Base-by-base conservation (phyloP, 1,140 invertebrate genomes). In the Rhagoletis pomonella region DNA sequence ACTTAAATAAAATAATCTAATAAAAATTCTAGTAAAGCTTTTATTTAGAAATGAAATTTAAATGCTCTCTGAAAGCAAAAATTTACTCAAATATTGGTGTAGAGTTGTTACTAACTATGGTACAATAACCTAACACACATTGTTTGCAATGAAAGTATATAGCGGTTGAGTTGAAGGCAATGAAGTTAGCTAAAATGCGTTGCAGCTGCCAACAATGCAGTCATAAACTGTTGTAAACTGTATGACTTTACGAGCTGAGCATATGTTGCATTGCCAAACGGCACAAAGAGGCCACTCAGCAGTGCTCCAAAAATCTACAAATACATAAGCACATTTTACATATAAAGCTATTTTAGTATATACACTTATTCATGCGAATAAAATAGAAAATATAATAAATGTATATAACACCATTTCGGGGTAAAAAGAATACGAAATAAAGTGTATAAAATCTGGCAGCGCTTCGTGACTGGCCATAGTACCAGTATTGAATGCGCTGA, bases 231-330 rank as follows among this genome's bases (percentile, higher is more conserved):
- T 58, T 10, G 47, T 55, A 50, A 81, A 81, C 47, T 50, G 73
- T 9, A 81, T 29, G n/a, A 47, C 47, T 55, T 14, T n/a, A 55
- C n/a, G n/a, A 55, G 47, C 17, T 14, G 73, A 81, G 19, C 73
- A 81, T 81, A 81, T 81, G 73, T 55, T 81, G n/a, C 47, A 10
- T 6, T 81, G 73, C 73, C 73, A 81, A 81, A 81, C 9, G 10
- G 1, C 73, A 55, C 50, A 55, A 77, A 81, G 7, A 55, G 47
- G 73, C 47, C 50, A 81, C 73, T 58, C 47, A 29, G 19, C 47
- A 55, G 73, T n/a, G 47, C 55, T 55, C 47, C 47, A 81, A 81
- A 73, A 81, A 19, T 47, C 19, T 55, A 29, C 47, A 81, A 81
- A 81, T 55, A 81, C 2, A 29, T 29, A 55, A 0, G 50, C 50